Evolutionary conservation across 2,888 invertebrate species (phyloP), one percentile per base, ranked within the genome.

Genomic region (Cephus rjabovi): DNA sequence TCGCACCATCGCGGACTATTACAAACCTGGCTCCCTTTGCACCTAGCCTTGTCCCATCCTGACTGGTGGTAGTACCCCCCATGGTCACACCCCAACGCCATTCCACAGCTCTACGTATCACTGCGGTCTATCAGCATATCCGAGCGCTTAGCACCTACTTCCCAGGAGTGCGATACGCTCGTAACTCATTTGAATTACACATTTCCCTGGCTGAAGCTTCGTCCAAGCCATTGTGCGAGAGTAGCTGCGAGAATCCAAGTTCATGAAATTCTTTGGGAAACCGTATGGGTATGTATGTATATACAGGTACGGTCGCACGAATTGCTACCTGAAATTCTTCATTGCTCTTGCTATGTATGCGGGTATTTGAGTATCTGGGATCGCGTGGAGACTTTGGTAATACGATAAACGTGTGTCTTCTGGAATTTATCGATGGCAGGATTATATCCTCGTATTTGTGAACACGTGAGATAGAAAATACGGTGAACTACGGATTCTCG

Each of bases 141-240:
- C 89, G 88, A 90, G 87, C 91, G 90, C 91, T 91, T 91, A 91
- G 91, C 91, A 91, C 91, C 91, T 90, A 89, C 91, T 90, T 91
- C 91, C 91, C 91, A 89, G 84, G 91, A 91, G 91, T 91, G 90
- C 89, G 90, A 91, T 91, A 91, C 85, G 87, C 89, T 87, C 89
- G 90, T 90, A 90, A 90, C 90, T 91, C 91, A 90, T 91, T 91
- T 89, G 91, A 91, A 91, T 91, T 91, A 90, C 89, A 90, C 90
- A 89, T 90, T 90, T 90, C 90, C 89, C 90, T 84, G 82, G 87
- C 86, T 85, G 56, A 56, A 56, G 23, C 56, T 56, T 56, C 56
- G 56, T 56, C 56, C 56, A 56, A 56, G 56, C 56, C 56, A 56
- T 56, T 56, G 56, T 56, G 23, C 56, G 23, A 2, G 56, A 56